A percentile compares a stretch with the other conserved stretches of the same genome.
These are phyloP conservation scores for Scaptomyza hsui DNA, from an alignment of 1,140 invertebrate species.

Conservation along the genomic window DNA sequence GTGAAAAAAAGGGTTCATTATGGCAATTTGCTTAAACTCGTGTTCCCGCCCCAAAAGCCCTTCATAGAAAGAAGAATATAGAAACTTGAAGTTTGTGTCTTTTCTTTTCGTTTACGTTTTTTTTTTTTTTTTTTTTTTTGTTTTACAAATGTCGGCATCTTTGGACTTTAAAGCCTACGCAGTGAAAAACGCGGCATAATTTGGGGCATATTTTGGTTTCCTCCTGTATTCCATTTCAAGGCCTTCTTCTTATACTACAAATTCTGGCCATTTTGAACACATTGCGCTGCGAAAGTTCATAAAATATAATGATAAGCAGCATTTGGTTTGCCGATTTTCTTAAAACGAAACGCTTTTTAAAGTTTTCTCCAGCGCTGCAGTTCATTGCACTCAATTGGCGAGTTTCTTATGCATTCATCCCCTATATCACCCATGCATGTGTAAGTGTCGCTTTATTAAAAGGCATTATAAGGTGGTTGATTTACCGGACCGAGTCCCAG, in stretches of 20 bases:
- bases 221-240: neutral
- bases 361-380: constrained; percentile 16
- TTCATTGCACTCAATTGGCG: constrained; percentile 54
- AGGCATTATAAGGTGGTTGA: constrained; percentile 16
- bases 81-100: constrained; percentile 56
- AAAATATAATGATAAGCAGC: constrained; percentile 77
- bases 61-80: neutral
- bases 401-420: neutral
- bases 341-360: constrained; percentile 25
- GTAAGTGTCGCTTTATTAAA: neutral
- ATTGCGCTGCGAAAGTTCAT: constrained; percentile 60
- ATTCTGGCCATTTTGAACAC: constrained; percentile 51
- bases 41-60: constrained; percentile 29
- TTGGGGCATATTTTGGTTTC: constrained; percentile 21
- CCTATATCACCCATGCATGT: constrained; percentile 4
- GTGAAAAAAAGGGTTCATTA: constrained; percentile 81
- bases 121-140: constrained; percentile 13
- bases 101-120: constrained; percentile 10
- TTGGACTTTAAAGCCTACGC: constrained; percentile 52
- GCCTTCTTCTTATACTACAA: constrained; percentile 19
- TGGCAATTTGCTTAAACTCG: constrained; percentile 81
- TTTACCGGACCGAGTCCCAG: neutral
- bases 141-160: constrained; percentile 16
- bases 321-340: constrained; percentile 47
- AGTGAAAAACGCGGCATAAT: constrained; percentile 36